phyloP scores from a whole-genome alignment of 2,113 vertebrate species.

The Callithrix jacchus region DNA sequence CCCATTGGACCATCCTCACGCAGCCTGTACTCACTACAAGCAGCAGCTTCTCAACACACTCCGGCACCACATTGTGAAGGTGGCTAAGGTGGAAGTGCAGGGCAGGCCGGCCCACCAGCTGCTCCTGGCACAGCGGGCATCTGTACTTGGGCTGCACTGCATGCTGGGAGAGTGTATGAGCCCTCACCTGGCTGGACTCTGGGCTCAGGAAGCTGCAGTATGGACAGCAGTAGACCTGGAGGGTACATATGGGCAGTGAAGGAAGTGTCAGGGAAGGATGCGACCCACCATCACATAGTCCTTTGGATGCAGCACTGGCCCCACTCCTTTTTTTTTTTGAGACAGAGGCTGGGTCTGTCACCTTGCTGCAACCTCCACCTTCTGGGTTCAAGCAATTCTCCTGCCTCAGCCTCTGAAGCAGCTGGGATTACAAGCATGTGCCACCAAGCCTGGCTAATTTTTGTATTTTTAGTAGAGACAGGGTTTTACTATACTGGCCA shows the following conservation, averaged over 20 bases:
- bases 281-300: neutral
- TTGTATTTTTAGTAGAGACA: too few species aligned
- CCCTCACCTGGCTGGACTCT: slow-evolving; percentile 70
- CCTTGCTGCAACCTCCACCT: too few species aligned
- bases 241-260: neutral
- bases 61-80: slow-evolving; percentile 82
- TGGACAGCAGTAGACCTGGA: slow-evolving; percentile 82
- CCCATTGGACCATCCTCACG: neutral
- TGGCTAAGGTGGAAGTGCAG: slow-evolving; percentile 82
- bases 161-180: slow-evolving; percentile 76
- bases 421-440: too few species aligned
- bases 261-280: neutral
- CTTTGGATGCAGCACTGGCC: neutral
- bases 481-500: too few species aligned
- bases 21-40: slow-evolving; percentile 78
- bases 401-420: too few species aligned
- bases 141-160: slow-evolving; percentile 80
- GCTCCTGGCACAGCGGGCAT: slow-evolving; percentile 82
- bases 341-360: neutral
- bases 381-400: too few species aligned
- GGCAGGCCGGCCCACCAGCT: slow-evolving; percentile 77
- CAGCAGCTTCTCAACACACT: slow-evolving; percentile 82
- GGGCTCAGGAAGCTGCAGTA: slow-evolving; percentile 80
- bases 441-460: too few species aligned
- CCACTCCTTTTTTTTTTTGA: neutral